Conservation (phyloP, 64 coral and sea anemone genomes). For the Dendronephthya gigantea region DNA sequence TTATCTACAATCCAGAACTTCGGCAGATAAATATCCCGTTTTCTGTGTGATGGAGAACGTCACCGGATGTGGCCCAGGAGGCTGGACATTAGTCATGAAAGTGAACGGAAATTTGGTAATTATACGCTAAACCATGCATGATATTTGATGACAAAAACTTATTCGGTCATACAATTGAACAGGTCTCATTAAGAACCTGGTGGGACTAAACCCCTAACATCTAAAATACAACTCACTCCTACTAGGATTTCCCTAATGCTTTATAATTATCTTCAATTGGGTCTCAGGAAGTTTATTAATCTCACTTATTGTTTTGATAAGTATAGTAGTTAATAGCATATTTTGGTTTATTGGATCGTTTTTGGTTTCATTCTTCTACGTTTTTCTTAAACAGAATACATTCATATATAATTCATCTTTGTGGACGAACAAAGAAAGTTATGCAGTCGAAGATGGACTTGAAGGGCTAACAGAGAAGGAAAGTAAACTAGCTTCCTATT, state of each 20-base stretch:
- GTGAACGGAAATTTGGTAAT: not conserved
- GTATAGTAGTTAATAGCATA: too few species aligned
- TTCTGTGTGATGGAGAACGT: not conserved
- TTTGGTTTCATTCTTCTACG: not conserved
- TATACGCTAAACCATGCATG: too few species aligned
- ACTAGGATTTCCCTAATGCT: too few species aligned
- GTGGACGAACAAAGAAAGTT: conserved; percentile 1
- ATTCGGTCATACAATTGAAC: too few species aligned
- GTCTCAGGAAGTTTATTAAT: too few species aligned
- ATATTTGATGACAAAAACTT: too few species aligned
- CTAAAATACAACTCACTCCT: too few species aligned
- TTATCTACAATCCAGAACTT: not conserved
- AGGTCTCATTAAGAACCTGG: too few species aligned
- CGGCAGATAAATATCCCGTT: not conserved
- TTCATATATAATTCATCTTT: not conserved
- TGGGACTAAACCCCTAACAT: too few species aligned
- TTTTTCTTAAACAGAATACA: not conserved
- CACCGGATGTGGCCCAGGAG: not conserved
- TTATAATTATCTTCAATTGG: too few species aligned
- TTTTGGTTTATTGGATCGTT: too few species aligned
- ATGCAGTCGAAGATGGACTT: not conserved
- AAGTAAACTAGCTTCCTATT: conserved; percentile 4
- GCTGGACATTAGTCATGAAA: conserved; percentile 8
- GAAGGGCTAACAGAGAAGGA: not conserved
- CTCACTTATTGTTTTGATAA: too few species aligned